These are phyloP conservation scores for Anastatus disparis DNA, from an alignment of 1,140 invertebrate genomes.

Conservation along the genomic window DNA sequence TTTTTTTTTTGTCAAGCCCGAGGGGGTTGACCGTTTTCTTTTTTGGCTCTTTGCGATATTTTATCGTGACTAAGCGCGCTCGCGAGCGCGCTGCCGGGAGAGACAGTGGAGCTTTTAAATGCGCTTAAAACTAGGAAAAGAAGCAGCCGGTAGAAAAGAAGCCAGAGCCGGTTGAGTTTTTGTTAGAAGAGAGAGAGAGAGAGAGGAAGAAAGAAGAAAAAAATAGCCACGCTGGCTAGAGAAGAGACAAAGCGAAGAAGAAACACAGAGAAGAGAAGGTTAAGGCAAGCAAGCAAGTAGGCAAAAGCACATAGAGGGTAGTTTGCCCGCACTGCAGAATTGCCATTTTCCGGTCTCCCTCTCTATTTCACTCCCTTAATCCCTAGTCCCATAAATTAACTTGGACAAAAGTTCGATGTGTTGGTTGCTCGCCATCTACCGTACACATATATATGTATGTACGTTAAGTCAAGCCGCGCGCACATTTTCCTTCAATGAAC, in stretches of 20 bases:
- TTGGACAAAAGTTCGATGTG: slow-evolving; percentile 40
- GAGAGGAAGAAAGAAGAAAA: not conserved
- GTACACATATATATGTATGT: too few relatives aligned
- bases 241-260: slow-evolving; percentile 33
- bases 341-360: slow-evolving; percentile 52
- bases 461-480: too few relatives aligned
- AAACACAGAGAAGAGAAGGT: not conserved
- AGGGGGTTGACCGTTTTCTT: slow-evolving; percentile 50
- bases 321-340: slow-evolving; percentile 57
- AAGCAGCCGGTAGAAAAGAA: not conserved
- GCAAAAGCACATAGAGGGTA: slow-evolving; percentile 27
- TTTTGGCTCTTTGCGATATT: slow-evolving; percentile 54
- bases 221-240: too few relatives aligned
- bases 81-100: slow-evolving; percentile 22
- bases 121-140: slow-evolving; percentile 46
- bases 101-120: slow-evolving; percentile 46
- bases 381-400: slow-evolving; percentile 58
- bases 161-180: too few relatives aligned
- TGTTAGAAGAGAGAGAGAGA: slow-evolving; percentile 14
- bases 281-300: not conserved
- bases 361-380: slow-evolving; percentile 54
- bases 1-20: slow-evolving; percentile 54
- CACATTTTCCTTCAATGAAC: slow-evolving; percentile 27
- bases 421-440: too few relatives aligned
- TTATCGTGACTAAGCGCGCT: slow-evolving; percentile 47